Evolutionary conservation across 2,888 invertebrate genomes (phyloP).

Genomic region (Hoplodrina ambigua): DNA sequence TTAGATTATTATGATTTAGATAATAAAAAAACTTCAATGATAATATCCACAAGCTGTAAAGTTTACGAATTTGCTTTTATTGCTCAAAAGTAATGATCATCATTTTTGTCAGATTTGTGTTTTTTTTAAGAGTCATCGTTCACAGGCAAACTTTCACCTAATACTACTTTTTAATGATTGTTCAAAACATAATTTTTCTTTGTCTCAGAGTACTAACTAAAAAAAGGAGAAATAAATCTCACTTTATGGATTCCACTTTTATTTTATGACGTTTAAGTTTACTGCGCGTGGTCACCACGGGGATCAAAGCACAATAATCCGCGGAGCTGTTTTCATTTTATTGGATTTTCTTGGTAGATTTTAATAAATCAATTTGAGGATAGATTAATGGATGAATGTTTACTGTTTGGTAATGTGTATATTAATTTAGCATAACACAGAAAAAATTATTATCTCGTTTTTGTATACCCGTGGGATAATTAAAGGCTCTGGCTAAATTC

Average conservation of each 20-base stretch:
- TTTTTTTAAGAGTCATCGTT: not conserved
- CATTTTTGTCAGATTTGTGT: too few species aligned
- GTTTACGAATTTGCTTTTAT: not conserved
- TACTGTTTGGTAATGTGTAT: too few species aligned
- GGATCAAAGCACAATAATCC: slow-evolving; percentile 50
- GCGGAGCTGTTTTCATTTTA: slow-evolving; percentile 39
- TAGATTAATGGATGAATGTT: not conserved
- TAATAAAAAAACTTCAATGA: too few species aligned
- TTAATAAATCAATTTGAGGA: not conserved
- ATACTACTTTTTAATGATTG: not conserved
- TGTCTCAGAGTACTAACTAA: slow-evolving; percentile 4
- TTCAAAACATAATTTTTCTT: slow-evolving; percentile 12
- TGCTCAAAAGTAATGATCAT: not conserved
- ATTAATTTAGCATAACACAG: too few species aligned
- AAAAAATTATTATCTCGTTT: too few species aligned
- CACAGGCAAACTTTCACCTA: not conserved
- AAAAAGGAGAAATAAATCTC: slow-evolving; percentile 43
- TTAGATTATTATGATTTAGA: too few species aligned
- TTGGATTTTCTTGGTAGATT: slow-evolving; percentile 19
- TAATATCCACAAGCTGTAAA: not conserved
- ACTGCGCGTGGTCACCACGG: slow-evolving; percentile 42
- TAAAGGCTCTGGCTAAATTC: too few species aligned
- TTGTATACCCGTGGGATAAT: too few species aligned
- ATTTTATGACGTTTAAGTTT: slow-evolving; percentile 49
- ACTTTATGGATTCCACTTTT: slow-evolving; percentile 55